Percentiles rank a stretch among this genome's conserved stretches.
phyloP scores from a whole-genome alignment of 2,113 vertebrate genomes.

The Brachypodius melanocephalos region DNA sequence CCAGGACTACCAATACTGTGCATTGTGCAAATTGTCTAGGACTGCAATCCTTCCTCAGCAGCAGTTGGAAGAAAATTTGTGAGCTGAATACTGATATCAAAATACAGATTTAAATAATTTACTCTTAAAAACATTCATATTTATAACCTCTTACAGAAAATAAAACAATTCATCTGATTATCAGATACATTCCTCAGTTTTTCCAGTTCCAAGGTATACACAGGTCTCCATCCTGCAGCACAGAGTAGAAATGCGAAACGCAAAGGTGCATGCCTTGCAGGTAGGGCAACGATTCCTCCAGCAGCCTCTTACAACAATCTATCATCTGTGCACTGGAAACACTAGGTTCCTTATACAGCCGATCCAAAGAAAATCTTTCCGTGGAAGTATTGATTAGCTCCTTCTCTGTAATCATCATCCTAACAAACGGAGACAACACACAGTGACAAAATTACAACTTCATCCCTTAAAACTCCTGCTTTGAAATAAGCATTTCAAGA shows the following conservation, averaged over 20 bases:
- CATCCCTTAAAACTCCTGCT: background rate
- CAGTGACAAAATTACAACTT: background rate
- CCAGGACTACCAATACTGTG: background rate
- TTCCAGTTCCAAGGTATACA: conserved; percentile 98
- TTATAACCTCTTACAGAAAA: conserved; percentile 49
- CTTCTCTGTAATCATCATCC: conserved; percentile 82
- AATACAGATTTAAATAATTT: conserved; percentile 65
- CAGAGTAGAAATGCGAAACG: conserved; percentile 90
- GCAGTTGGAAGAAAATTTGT: conserved; percentile 25
- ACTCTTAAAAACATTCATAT: conserved; percentile 40
- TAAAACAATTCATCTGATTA: conserved; percentile 29
- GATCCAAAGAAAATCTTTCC: conserved; percentile 77
- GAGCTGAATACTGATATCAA: conserved; percentile 43
- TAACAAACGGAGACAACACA: conserved; percentile 43
- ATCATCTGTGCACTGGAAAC: conserved; percentile 88
- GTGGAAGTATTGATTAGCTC: conserved; percentile 74
- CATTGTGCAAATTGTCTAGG: background rate
- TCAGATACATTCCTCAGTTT: conserved; percentile 65
- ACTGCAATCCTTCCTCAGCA: conserved; percentile 32
- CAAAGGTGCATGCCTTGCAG: conserved; percentile 85
- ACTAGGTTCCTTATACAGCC: conserved; percentile 89
- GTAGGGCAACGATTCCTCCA: conserved; percentile 76
- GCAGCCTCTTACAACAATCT: conserved; percentile 81
- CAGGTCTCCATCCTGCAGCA: conserved; percentile 93
- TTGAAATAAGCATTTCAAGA: background rate